Conservation (phyloP, 2,888 invertebrate species). For the Acanthosepion esculentum region DNA sequence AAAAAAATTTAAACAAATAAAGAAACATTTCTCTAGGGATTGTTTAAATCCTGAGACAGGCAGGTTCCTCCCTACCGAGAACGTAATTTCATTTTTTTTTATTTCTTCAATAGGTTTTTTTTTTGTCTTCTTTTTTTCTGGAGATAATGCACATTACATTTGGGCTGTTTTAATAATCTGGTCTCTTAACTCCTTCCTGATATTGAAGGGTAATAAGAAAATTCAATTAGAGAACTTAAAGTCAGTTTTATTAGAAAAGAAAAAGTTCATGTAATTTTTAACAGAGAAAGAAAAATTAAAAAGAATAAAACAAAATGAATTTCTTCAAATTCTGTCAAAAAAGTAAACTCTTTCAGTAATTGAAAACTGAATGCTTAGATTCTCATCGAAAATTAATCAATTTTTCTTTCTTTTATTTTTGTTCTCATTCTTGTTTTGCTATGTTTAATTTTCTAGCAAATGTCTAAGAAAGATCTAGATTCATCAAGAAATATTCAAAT, state of each 20-base stretch:
- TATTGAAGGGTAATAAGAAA: neutral
- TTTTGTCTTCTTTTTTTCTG: neutral
- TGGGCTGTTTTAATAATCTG: neutral
- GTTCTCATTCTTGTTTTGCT: neutral
- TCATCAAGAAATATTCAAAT: neutral
- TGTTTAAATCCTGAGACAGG: neutral
- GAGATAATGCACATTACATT: neutral
- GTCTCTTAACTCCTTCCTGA: neutral
- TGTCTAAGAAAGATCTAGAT: neutral
- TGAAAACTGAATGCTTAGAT: slow-evolving; percentile 16
- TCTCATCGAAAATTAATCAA: slow-evolving; percentile 4
- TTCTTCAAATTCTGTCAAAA: neutral
- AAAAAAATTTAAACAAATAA: neutral
- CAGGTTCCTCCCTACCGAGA: neutral
- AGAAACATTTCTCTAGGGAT: neutral
- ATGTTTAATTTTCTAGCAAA: neutral
- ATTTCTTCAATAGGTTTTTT: too few species aligned
- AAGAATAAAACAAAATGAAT: neutral
- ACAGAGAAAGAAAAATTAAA: neutral
- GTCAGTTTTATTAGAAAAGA: neutral
- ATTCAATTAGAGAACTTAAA: neutral
- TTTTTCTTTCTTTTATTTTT: neutral
- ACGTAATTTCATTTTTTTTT: neutral
- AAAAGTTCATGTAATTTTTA: neutral
- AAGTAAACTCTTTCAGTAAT: neutral